A percentile compares a stretch with the other conserved stretches of the same genome.
Evolutionary conservation across 2,113 vertebrate species (phyloP).

Genomic region (Campylomormyrus tamandua): DNA sequence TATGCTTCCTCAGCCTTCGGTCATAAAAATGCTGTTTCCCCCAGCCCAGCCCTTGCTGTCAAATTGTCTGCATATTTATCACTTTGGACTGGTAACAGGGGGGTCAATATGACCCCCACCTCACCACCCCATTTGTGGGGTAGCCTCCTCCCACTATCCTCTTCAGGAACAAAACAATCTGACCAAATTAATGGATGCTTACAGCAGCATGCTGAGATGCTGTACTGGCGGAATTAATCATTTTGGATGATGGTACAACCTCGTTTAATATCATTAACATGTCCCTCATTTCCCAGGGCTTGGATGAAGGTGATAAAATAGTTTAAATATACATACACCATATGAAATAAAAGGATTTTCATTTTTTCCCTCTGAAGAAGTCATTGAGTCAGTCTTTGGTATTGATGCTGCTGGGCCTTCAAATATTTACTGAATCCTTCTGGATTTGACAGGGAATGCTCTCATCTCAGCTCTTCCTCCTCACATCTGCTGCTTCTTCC

Average conservation of each 20-base stretch:
- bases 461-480: background rate
- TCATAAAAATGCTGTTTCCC: background rate
- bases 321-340: conserved; percentile 3
- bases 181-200: background rate
- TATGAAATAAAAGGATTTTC: background rate
- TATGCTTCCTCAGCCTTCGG: background rate
- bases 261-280: background rate
- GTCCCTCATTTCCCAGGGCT: background rate
- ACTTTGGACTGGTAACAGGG: background rate
- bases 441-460: background rate
- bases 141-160: background rate
- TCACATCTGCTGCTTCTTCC: background rate
- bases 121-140: background rate
- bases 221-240: background rate
- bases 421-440: background rate
- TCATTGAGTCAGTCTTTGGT: background rate
- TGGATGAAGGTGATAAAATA: conserved; percentile 1
- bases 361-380: background rate
- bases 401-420: background rate
- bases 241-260: background rate
- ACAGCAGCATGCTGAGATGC: background rate
- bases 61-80: background rate
- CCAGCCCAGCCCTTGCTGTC: background rate
- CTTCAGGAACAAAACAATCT: background rate
- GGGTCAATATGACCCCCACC: background rate